These are phyloP conservation scores for Zaprionus bogoriensis DNA, from an alignment of 2,888 invertebrate genomes.

Conservation along the genomic window DNA sequence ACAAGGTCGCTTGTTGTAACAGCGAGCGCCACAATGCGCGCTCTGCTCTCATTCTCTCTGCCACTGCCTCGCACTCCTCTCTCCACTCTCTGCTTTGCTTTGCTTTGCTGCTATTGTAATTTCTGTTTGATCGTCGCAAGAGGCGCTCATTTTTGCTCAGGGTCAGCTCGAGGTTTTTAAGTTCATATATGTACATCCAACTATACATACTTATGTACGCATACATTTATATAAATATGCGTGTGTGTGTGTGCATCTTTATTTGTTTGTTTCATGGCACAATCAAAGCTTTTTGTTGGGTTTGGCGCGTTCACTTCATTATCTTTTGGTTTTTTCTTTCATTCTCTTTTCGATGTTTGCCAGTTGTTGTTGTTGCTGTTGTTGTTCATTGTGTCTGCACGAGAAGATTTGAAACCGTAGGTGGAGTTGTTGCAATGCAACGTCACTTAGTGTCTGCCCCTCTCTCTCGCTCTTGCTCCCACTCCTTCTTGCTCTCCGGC, in stretches of 20 bases:
- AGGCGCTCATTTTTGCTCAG: slow-evolving; percentile 76
- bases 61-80: slow-evolving; percentile 13
- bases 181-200: slow-evolving; percentile 31
- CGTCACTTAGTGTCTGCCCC: slow-evolving; percentile 31
- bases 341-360: slow-evolving; percentile 43
- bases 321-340: slow-evolving; percentile 41
- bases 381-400: slow-evolving; percentile 41
- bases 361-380: slow-evolving; percentile 36
- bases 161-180: slow-evolving; percentile 82
- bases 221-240: slow-evolving; percentile 19
- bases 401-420: slow-evolving; percentile 57
- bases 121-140: slow-evolving; percentile 49
- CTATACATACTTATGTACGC: slow-evolving; percentile 6
- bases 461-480: slow-evolving; percentile 6
- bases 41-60: slow-evolving; percentile 21
- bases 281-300: slow-evolving; percentile 43
- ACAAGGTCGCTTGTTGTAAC: slow-evolving; percentile 58
- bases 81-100: slow-evolving; percentile 12
- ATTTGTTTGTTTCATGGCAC: slow-evolving; percentile 61
- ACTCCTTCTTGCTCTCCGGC: slow-evolving; percentile 4
- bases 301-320: slow-evolving; percentile 56
- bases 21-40: slow-evolving; percentile 11
- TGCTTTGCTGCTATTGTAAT: slow-evolving; percentile 36
- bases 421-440: slow-evolving; percentile 48
- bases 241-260: slow-evolving; percentile 11